These are phyloP conservation scores for Ginglymostoma cirratum DNA, from an alignment of 2,113 vertebrate species.

Conservation along the genomic window DNA sequence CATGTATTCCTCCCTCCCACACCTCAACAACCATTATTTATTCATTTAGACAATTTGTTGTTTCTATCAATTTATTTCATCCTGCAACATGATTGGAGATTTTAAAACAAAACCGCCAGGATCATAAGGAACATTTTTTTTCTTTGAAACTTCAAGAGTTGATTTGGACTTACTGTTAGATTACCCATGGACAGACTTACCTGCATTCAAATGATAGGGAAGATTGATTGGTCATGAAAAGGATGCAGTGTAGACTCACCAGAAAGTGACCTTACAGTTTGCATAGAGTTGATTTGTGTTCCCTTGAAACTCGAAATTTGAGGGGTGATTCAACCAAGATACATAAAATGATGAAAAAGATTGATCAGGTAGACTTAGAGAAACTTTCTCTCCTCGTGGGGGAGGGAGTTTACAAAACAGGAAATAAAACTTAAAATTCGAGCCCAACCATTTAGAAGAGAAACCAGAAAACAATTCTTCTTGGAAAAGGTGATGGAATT, in stretches of 20 bases:
- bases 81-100: background rate
- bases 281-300: background rate
- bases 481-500: background rate
- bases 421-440: background rate
- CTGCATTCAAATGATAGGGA: background rate
- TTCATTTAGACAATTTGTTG: background rate
- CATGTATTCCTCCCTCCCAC: background rate
- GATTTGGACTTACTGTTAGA: no score
- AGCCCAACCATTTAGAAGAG: background rate
- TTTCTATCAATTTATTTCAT: background rate
- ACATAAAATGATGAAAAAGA: background rate
- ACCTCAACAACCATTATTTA: background rate
- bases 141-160: background rate
- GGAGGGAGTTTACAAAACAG: background rate
- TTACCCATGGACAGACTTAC: background rate
- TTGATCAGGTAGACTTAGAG: background rate
- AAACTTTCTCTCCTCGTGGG: background rate
- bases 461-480: background rate
- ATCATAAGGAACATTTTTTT: background rate
- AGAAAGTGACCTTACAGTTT: background rate
- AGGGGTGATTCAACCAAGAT: background rate
- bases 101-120: background rate
- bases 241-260: background rate
- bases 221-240: background rate
- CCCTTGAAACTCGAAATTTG: background rate